A percentile compares a stretch with the other conserved stretches of the same genome.
phyloP scores from a whole-genome alignment of 2,888 invertebrate species.

The Eucera pruinosa region DNA sequence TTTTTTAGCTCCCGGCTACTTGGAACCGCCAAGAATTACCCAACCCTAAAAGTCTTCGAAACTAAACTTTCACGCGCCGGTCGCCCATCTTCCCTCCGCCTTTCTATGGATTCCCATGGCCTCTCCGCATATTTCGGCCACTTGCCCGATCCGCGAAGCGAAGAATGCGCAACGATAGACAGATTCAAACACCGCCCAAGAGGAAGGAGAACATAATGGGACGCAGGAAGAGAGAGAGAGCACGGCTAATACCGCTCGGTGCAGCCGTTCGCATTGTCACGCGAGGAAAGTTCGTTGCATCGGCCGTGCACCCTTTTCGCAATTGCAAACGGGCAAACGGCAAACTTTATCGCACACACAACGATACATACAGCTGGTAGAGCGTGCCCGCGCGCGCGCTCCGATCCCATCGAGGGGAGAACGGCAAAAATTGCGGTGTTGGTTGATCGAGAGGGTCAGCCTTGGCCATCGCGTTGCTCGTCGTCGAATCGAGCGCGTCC shows the following conservation, averaged over 20 bases:
- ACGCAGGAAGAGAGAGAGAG: no score
- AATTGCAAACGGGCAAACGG: constrained; percentile 25
- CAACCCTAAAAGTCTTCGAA: no score
- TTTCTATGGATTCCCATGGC: not conserved
- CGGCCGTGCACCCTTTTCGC: constrained; percentile 33
- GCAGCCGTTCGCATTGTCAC: constrained; percentile 34
- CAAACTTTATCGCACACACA: constrained; percentile 32
- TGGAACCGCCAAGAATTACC: no score
- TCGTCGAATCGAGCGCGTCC: constrained; percentile 13
- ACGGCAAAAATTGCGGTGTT: constrained; percentile 42
- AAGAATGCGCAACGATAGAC: not conserved
- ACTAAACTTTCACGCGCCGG: not conserved
- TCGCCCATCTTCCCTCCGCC: not conserved
- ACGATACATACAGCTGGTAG: constrained; percentile 38
- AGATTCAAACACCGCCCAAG: no score
- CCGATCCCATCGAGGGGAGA: constrained; percentile 35
- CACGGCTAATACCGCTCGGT: not conserved
- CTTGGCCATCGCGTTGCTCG: constrained; percentile 26
- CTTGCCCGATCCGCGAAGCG: no score
- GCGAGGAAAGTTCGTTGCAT: constrained; percentile 61
- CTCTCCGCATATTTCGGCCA: no score
- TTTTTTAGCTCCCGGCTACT: no score
- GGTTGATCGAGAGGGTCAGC: constrained; percentile 34
- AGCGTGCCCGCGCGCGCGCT: not conserved
- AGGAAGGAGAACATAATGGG: constrained; percentile 3